Evolutionary conservation across 2,888 invertebrate species (phyloP), one percentile per base, ranked within the genome.

Genomic region (Dynastes hyllus): DNA sequence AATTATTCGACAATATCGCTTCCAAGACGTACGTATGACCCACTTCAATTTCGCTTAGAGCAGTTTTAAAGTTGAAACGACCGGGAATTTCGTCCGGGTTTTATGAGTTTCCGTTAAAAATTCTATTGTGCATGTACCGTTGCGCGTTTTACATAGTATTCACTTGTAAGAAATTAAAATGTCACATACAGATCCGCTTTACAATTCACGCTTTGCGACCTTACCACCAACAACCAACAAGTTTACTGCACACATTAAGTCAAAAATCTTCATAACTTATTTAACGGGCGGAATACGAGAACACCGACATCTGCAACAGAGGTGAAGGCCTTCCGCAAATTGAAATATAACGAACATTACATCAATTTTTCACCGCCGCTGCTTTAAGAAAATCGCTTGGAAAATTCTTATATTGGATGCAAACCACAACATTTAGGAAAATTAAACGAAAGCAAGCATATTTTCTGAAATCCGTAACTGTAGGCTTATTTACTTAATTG

Each of bases 161-260:
- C 73, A 58, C 58, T 27, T 73, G 37, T 73, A 73, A 58, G 73
- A 73, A 73, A 73, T 73, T 73, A 73, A 73, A 73, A 73, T 73
- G 73, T 73, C 73, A 58, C 37, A 73, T 61, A 58, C 73, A 73
- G 73, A 9, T 16, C 58, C 40, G 58, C 45, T 73, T 73, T 73
- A 37, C 40, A 58, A 58, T 73, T 22, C 40, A 61, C 73, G 71
- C 37, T 37, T n/a, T 55, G 37, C 37, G 37, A n/a, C 58, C 55
- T 32, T 22, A 73, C 37, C 40, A 58, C 40, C 73, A 27, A 32
- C 53, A 70, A 73, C 40, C 73, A 27, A 32, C 53, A 70, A 73
- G 22, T 73, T 73, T 58, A 73, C 58, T 58, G 58, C 73, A 58
- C 37, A 40, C 58, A 73, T 73, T 73, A 73, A 55, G 73, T 40